Evolutionary conservation across 1,140 invertebrate species (phyloP).

Genomic region (Trachymyrmex septentrionalis): DNA sequence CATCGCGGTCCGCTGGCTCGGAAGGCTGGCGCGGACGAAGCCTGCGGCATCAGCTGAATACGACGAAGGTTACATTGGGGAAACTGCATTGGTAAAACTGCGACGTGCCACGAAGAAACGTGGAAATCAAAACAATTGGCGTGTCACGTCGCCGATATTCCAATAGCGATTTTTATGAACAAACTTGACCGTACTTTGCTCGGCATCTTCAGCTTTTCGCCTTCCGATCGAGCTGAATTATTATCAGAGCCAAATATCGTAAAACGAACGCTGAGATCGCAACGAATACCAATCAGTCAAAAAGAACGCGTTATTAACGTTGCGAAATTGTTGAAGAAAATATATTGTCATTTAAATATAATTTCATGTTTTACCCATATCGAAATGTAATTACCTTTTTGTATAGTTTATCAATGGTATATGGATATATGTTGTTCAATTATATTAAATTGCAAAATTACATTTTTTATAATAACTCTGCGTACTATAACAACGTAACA

Average conservation of each 20-base stretch:
- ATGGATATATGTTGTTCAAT: slow-evolving; percentile 1
- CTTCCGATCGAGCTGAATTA: slow-evolving; percentile 15
- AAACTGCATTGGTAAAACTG: slow-evolving; percentile 47
- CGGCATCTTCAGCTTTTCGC: background rate
- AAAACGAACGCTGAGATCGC: background rate
- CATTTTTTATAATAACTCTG: background rate
- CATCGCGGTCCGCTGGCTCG: slow-evolving; percentile 49
- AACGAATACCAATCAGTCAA: too few relatives aligned
- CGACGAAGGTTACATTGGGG: background rate
- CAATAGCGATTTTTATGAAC: slow-evolving; percentile 32
- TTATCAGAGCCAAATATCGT: background rate
- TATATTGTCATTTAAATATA: background rate
- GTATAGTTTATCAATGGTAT: background rate
- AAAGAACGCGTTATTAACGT: background rate
- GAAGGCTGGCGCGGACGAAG: slow-evolving; percentile 35
- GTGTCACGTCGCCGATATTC: slow-evolving; percentile 48
- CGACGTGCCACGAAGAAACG: slow-evolving; percentile 19
- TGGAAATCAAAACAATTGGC: slow-evolving; percentile 58
- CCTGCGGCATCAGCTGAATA: slow-evolving; percentile 53
- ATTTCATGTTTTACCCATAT: background rate
- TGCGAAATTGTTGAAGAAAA: background rate
- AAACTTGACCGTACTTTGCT: slow-evolving; percentile 22
- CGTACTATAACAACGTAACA: background rate
- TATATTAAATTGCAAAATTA: background rate
- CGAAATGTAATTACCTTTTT: background rate